Base-by-base conservation (phyloP, 1,140 invertebrate genomes). In the Platyscapa corneri region DNA sequence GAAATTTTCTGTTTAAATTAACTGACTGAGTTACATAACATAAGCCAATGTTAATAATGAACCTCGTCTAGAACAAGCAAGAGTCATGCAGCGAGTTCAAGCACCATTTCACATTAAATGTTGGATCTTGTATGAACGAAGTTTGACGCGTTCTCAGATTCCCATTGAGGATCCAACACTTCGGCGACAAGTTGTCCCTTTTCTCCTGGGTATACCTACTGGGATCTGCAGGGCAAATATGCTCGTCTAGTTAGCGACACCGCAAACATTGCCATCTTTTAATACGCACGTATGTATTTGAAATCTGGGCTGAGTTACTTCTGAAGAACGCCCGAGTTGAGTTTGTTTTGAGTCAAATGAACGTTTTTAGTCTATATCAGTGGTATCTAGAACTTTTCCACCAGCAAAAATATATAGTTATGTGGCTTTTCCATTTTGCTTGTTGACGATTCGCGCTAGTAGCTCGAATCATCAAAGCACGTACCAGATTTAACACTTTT, bases 141-240 rank as follows among this genome's bases (percentile, higher is more conserved):
- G 56, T 79, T 39, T 79, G n/a, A 34, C 56, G 53, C 23, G 77
- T 39, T 64, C 56, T 32, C 46, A 39, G 75, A 77, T 56, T 65
- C 56, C 56, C 27, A 56, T 20, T 42, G 56, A 42, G 74, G 27
- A 60, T 56, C 30, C 39, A 81, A 49, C 39, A 46, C 78, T 67
- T 70, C 42, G 42, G n/a, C 34, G 37, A 30, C 7, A 42, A 46
- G 74, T 46, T 32, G 53, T 70, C 60, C 42, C n/a, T 65, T 53
- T 32, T 32, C 64, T 79, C 39, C 1, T 67, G 88, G 83, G 87
- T 89, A 88, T 88, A 88, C 82, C 82, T 77, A n/a, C 60, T 76
- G 81, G 87, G 87, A 90, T 91, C 87, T 84, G 87, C 75, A 77
- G n/a, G 85, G 87, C 88, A 91, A 91, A 91, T 91, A 91, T 89